A percentile compares a stretch with the other conserved stretches of the same genome.
These are phyloP conservation scores for Nesidiocoris tenuis DNA, from an alignment of 2,888 invertebrate genomes.

Conservation along the genomic window DNA sequence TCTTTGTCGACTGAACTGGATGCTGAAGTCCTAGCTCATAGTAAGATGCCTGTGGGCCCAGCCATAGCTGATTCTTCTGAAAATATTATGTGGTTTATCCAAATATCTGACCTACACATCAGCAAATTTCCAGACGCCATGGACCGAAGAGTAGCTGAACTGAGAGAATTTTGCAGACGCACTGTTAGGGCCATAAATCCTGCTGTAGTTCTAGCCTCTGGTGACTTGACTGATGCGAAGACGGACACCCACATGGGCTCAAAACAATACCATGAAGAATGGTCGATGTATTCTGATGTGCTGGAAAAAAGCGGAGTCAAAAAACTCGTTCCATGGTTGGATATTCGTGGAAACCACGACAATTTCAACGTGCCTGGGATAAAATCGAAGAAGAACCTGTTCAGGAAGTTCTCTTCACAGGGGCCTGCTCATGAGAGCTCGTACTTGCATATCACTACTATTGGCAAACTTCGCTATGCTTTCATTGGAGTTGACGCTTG, in stretches of 20 bases:
- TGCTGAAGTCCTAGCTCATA: background rate
- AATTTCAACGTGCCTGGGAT: conserved; percentile 78
- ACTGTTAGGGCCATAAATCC: conserved; percentile 74
- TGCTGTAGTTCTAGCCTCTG: conserved; percentile 73
- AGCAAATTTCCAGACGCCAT: conserved; percentile 77
- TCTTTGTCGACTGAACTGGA: conserved; percentile 11
- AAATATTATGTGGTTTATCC: conserved; percentile 74
- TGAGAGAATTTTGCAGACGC: conserved; percentile 74
- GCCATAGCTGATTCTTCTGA: conserved; percentile 56
- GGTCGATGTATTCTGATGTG: conserved; percentile 73
- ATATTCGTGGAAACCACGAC: conserved; percentile 91
- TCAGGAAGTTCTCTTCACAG: conserved; percentile 75
- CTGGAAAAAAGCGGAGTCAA: conserved; percentile 67
- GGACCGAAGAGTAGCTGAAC: conserved; percentile 68
- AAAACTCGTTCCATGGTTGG: conserved; percentile 76
- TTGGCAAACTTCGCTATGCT: conserved; percentile 64
- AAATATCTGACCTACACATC: conserved; percentile 88
- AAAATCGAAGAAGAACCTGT: conserved; percentile 72
- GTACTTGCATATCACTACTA: conserved; percentile 65
- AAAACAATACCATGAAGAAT: conserved; percentile 76
- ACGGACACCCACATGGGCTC: conserved; percentile 76
- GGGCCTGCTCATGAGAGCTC: conserved; percentile 69
- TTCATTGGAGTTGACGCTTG: conserved; percentile 87
- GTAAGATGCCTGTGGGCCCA: background rate
- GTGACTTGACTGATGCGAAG: conserved; percentile 86